These are phyloP conservation scores for Muscicapa striata DNA, from an alignment of 2,797 vertebrate species.

Conservation along the genomic window DNA sequence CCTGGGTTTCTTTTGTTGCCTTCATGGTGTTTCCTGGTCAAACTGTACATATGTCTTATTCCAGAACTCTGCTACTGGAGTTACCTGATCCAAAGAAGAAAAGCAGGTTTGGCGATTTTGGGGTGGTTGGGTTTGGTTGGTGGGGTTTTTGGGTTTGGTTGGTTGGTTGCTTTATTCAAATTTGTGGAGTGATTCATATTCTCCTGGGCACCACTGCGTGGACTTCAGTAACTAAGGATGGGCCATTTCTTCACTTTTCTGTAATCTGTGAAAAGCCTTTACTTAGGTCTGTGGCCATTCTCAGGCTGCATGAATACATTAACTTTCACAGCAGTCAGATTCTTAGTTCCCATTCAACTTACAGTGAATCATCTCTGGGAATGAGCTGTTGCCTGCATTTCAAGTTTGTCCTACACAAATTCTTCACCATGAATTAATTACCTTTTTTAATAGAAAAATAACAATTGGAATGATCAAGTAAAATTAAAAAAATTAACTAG, in stretches of 20 bases:
- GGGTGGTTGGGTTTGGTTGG: fast-evolving
- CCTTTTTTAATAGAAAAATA: not conserved
- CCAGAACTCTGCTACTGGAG: not conserved
- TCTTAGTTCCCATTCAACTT: not conserved
- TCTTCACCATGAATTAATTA: not conserved
- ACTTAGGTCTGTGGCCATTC: not conserved
- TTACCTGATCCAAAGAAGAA: not conserved
- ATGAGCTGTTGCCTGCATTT: not conserved
- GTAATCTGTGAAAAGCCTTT: not conserved
- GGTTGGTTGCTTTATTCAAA: not conserved
- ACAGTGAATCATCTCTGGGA: not conserved
- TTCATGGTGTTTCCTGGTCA: not conserved
- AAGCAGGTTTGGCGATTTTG: not conserved
- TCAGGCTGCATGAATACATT: not conserved
- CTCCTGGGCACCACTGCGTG: not conserved
- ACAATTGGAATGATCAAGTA: not conserved
- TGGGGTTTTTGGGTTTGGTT: fast-evolving
- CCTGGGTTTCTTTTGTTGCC: not conserved
- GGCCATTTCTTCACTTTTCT: not conserved
- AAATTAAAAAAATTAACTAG: not conserved
- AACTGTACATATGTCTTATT: not conserved
- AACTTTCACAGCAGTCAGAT: not conserved
- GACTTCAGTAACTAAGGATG: not conserved
- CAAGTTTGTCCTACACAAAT: constrained; percentile 1
- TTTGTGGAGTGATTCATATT: not conserved